phyloP scores from a whole-genome alignment of 1,140 invertebrate species.

The Phortica variegata region DNA sequence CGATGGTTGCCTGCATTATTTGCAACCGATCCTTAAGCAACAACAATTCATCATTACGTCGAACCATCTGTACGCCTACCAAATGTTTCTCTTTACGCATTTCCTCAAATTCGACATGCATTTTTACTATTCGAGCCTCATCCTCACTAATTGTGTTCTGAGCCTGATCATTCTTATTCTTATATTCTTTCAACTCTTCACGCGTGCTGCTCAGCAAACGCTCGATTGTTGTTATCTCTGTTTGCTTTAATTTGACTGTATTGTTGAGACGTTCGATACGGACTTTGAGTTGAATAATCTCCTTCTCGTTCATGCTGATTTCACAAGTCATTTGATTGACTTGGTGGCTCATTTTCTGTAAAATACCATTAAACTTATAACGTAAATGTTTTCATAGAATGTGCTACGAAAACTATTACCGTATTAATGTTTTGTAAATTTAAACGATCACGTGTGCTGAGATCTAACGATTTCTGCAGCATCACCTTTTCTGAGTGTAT shows the following conservation, averaged over 20 bases:
- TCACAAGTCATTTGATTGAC: conserved; percentile 26
- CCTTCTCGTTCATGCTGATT: conserved; percentile 24
- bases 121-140: conserved; percentile 59
- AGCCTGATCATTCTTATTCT: conserved; percentile 59
- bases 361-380: no score
- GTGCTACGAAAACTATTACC: conserved; percentile 48
- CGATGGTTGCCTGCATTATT: conserved; percentile 67
- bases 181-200: conserved; percentile 59
- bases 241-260: conserved; percentile 65
- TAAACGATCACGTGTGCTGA: conserved; percentile 63
- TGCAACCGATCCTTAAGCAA: conserved; percentile 71
- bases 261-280: conserved; percentile 65
- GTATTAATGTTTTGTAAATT: conserved; percentile 64
- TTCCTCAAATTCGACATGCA: conserved; percentile 67
- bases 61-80: conserved; percentile 70
- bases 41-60: conserved; percentile 71
- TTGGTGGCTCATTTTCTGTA: conserved; percentile 24
- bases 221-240: conserved; percentile 57
- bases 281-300: conserved; percentile 10
- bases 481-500: conserved; percentile 64
- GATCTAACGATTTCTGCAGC: conserved; percentile 63
- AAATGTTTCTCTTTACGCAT: conserved; percentile 68
- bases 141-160: conserved; percentile 54
- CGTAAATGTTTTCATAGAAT: no score
- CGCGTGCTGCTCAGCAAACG: conserved; percentile 56